Conservation (phyloP, 2,797 vertebrate genomes). For the Lophius americanus region DNA sequence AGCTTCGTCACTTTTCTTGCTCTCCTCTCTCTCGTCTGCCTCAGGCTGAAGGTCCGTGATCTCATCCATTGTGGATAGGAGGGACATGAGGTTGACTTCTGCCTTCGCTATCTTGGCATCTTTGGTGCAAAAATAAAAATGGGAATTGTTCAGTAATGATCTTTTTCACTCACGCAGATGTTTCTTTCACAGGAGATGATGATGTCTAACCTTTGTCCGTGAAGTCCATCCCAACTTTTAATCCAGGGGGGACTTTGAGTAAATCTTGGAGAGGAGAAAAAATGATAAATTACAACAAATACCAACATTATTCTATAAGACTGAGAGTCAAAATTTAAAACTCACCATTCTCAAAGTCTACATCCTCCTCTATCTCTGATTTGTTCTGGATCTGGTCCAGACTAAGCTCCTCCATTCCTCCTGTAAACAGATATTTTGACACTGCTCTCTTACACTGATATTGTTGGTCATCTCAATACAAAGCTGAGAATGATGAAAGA, state of each 20-base stretch:
- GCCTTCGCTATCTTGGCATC: slow-evolving; percentile 71
- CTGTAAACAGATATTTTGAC: slow-evolving; percentile 61
- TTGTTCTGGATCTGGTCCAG: slow-evolving; percentile 86
- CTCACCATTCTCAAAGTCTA: slow-evolving; percentile 90
- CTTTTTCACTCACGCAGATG: neutral
- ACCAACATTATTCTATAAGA: neutral
- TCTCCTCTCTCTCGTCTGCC: slow-evolving; percentile 63
- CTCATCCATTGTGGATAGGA: slow-evolving; percentile 77
- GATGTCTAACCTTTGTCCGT: slow-evolving; percentile 80
- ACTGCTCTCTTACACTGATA: neutral
- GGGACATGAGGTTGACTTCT: slow-evolving; percentile 81
- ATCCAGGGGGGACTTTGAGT: slow-evolving; percentile 85
- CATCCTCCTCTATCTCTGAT: slow-evolving; percentile 85
- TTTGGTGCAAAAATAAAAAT: slow-evolving; percentile 36
- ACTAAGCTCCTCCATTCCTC: slow-evolving; percentile 91
- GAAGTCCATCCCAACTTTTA: slow-evolving; percentile 89
- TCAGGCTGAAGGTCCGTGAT: slow-evolving; percentile 64
- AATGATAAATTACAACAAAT: neutral
- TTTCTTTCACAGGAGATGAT: neutral
- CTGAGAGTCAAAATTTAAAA: neutral
- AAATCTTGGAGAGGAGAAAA: slow-evolving; percentile 79
- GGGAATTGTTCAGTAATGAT: neutral
- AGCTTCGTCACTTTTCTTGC: slow-evolving; percentile 40
- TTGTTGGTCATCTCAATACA: neutral
- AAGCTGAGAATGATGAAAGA: neutral